phyloP scores from a whole-genome alignment of 1,140 invertebrate genomes.

The Neodiprion pinetum region DNA sequence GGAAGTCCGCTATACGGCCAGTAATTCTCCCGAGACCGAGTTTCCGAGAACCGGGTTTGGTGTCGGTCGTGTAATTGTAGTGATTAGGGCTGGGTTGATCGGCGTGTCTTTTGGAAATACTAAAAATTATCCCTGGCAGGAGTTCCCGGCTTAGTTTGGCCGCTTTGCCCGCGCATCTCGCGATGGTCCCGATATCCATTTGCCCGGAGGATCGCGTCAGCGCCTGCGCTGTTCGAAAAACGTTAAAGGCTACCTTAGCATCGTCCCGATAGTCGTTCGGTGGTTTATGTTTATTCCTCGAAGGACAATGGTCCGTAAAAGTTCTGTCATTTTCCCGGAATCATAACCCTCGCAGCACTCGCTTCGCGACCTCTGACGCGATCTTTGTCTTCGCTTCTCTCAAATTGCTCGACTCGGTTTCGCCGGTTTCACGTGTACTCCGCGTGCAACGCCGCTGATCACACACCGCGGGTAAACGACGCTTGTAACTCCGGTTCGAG shows the following conservation, averaged over 20 bases:
- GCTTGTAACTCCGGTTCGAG: not conserved
- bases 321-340: not conserved
- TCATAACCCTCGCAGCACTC: no score
- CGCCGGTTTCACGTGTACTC: not conserved
- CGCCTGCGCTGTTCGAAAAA: not conserved
- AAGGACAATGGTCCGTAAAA: not conserved
- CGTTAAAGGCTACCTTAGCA: not conserved
- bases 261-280: not conserved
- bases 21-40: no score
- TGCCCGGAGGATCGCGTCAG: not conserved
- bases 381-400: no score
- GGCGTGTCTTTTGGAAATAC: constrained; percentile 2
- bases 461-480: not conserved
- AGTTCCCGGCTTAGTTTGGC: not conserved
- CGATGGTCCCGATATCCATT: not conserved
- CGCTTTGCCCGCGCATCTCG: not conserved
- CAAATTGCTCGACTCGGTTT: no score
- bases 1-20: no score
- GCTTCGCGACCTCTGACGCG: no score
- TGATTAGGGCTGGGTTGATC: constrained; percentile 36
- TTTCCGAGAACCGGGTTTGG: constrained; percentile 50
- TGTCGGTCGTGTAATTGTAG: constrained; percentile 53
- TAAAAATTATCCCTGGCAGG: not conserved
- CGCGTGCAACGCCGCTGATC: not conserved
- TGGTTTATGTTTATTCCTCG: not conserved